Conservation (phyloP, 2,113 vertebrate genomes). For the Phalacrocorax pelagicus region DNA sequence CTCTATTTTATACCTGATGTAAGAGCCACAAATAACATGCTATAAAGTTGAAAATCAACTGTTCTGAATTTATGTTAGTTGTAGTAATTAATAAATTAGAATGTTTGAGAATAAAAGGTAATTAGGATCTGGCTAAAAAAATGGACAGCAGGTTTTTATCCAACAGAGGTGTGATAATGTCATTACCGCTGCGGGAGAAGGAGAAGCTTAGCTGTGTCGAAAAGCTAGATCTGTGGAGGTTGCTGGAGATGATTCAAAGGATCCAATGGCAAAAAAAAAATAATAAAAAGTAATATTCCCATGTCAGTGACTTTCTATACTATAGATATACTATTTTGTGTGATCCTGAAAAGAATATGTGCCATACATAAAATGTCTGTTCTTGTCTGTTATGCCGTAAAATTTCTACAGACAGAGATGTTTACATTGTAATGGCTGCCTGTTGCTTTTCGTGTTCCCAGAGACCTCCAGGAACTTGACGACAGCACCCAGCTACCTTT, state of each 20-base stretch:
- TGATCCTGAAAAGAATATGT: background rate
- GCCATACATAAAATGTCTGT: background rate
- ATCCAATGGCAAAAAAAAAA: background rate
- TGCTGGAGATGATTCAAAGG: background rate
- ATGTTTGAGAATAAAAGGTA: background rate
- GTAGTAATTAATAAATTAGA: background rate
- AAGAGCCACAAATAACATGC: background rate
- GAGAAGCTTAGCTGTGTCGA: background rate
- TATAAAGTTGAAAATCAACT: background rate
- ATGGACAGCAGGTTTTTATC: background rate
- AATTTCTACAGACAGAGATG: background rate
- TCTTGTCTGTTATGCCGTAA: background rate
- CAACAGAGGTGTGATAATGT: background rate
- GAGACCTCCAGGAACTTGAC: constrained; percentile 95
- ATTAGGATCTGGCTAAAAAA: background rate
- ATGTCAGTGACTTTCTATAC: background rate
- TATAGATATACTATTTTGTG: background rate
- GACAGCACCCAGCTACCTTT: constrained; percentile 96
- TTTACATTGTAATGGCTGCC: background rate
- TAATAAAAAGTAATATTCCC: background rate
- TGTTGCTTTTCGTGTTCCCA: constrained; percentile 28
- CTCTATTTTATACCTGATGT: background rate
- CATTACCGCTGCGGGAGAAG: background rate
- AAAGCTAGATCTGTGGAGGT: background rate
- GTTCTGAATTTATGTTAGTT: background rate